Evolutionary conservation across 2,113 vertebrate species (phyloP).

Genomic region (Okapia johnstoni): DNA sequence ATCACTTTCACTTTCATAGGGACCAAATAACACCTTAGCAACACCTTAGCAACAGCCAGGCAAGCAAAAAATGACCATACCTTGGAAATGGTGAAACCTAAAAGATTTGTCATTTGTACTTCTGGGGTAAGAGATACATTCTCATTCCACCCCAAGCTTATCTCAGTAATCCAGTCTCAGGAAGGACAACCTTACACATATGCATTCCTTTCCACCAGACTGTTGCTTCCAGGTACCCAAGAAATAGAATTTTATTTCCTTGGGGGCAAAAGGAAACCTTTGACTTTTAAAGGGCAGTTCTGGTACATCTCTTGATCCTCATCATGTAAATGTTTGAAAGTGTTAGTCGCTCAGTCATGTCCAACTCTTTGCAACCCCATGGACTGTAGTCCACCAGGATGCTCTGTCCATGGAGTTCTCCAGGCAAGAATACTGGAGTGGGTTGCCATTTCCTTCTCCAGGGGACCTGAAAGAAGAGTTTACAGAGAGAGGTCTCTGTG

Average conservation of each 20-base stretch:
- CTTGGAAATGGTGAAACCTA: not conserved
- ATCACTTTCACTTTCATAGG: not conserved
- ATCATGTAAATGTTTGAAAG: not conserved
- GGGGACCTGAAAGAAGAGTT: not conserved
- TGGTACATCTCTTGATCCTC: not conserved
- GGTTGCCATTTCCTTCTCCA: not conserved
- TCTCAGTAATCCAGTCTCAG: not conserved
- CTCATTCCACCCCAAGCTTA: not conserved
- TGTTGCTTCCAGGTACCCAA: not conserved
- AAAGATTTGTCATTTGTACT: not conserved
- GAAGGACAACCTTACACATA: fast-evolving
- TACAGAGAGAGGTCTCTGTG: not conserved
- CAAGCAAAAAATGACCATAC: not conserved
- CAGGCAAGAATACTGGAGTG: not conserved
- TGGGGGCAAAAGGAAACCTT: not conserved
- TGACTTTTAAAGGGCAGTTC: not conserved
- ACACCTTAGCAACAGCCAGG: not conserved
- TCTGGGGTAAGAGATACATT: not conserved
- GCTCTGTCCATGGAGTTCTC: not conserved
- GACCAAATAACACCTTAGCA: not conserved
- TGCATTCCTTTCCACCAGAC: not conserved
- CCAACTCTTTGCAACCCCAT: not conserved
- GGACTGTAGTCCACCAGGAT: not conserved
- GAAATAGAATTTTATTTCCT: not conserved
- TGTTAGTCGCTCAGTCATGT: not conserved